Percentiles rank a stretch among this genome's conserved stretches.
phyloP scores from a whole-genome alignment of 2,797 vertebrate genomes.

The Anas bahamensis region DNA sequence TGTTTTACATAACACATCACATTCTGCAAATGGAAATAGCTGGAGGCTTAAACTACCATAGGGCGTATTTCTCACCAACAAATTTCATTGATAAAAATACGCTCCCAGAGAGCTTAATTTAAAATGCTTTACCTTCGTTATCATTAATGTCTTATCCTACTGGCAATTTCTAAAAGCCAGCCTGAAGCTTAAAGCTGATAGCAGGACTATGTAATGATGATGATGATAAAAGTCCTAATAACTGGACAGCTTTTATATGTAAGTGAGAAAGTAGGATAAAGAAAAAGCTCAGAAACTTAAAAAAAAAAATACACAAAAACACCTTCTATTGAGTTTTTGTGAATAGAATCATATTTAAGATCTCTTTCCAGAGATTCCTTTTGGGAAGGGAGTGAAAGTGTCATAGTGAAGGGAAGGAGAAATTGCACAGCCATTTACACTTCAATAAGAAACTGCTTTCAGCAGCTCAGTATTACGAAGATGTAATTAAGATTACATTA shows the following conservation, averaged over 20 bases:
- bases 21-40: slow-evolving; percentile 16
- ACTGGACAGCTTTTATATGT: not conserved
- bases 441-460: not conserved
- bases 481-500: not conserved
- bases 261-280: not conserved
- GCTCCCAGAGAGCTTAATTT: slow-evolving; percentile 6
- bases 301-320: not conserved
- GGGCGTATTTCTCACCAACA: not conserved
- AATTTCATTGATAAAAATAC: slow-evolving; percentile 40
- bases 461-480: not conserved
- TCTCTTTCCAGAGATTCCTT: not conserved
- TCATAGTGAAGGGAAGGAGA: not conserved
- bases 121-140: not conserved
- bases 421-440: not conserved
- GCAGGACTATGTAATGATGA: not conserved
- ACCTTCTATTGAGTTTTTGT: not conserved
- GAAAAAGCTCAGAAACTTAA: not conserved
- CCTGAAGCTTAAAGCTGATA: not conserved
- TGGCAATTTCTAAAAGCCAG: not conserved
- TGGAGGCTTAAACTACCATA: slow-evolving; percentile 7
- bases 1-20: slow-evolving; percentile 1
- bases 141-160: slow-evolving; percentile 1
- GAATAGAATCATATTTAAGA: not conserved
- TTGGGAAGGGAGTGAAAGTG: not conserved
- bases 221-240: not conserved